Evolutionary conservation across 2,113 vertebrate genomes (phyloP).

Genomic region (Okapia johnstoni): DNA sequence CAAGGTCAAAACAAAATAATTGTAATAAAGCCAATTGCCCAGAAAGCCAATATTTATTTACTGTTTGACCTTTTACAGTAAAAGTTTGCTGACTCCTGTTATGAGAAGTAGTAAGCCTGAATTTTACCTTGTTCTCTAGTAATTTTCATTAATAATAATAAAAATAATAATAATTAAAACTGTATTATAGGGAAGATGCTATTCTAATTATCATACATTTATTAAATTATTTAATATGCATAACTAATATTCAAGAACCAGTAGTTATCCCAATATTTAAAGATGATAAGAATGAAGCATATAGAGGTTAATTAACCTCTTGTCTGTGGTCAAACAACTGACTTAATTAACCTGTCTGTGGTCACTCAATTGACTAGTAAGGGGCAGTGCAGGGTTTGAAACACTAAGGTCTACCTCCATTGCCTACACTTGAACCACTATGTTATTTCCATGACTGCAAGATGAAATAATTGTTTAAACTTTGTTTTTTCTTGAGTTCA

Average conservation of each 20-base stretch:
- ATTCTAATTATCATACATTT: background rate
- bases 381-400: background rate
- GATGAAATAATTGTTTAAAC: background rate
- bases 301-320: background rate
- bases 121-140: background rate
- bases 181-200: background rate
- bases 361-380: background rate
- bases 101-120: background rate
- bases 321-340: background rate
- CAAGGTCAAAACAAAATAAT: background rate
- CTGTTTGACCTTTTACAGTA: background rate
- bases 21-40: background rate
- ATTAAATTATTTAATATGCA: background rate
- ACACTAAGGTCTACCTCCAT: background rate
- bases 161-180: background rate
- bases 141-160: background rate
- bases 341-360: background rate
- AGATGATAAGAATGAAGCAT: background rate
- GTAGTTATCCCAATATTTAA: background rate
- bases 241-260: background rate
- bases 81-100: background rate
- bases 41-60: background rate
- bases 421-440: background rate
- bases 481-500: background rate
- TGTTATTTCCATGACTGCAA: background rate